A percentile compares a stretch with the other conserved stretches of the same genome.
These are phyloP conservation scores for Ormia ochracea DNA, from an alignment of 2,888 invertebrate genomes.

Conservation along the genomic window DNA sequence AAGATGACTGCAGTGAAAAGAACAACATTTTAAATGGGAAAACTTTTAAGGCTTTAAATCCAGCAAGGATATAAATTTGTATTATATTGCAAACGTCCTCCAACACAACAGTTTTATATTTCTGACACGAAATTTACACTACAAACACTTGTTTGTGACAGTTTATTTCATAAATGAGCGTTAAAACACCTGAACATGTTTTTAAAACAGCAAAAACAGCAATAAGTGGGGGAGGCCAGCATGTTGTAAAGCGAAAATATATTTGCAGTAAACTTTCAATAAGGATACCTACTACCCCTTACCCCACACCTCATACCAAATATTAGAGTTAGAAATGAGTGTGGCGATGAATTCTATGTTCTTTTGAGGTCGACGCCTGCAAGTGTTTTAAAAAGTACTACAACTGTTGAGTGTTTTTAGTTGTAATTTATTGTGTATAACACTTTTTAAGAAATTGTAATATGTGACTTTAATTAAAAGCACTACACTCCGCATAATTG, in stretches of 20 bases:
- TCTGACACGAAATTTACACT: constrained; percentile 60
- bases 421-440: constrained; percentile 5
- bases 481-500: background rate
- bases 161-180: constrained; percentile 64
- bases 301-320: background rate
- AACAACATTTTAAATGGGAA: constrained; percentile 29
- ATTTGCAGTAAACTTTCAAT: constrained; percentile 38
- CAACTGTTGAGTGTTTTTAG: constrained; percentile 48
- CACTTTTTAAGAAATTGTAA: background rate
- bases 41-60: constrained; percentile 53
- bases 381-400: constrained; percentile 51
- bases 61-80: constrained; percentile 46
- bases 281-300: background rate
- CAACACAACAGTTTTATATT: constrained; percentile 53
- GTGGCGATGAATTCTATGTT: background rate
- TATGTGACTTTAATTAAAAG: background rate
- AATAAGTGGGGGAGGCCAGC: background rate
- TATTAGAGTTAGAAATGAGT: constrained; percentile 15
- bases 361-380: background rate
- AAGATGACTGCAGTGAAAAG: constrained; percentile 28
- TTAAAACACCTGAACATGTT: constrained; percentile 65
- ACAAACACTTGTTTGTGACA: constrained; percentile 62
- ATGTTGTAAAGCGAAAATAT: background rate
- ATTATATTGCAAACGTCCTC: constrained; percentile 17
- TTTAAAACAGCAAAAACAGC: background rate